Conservation (phyloP, 2,888 invertebrate genomes). For the Heliconius erato region DNA sequence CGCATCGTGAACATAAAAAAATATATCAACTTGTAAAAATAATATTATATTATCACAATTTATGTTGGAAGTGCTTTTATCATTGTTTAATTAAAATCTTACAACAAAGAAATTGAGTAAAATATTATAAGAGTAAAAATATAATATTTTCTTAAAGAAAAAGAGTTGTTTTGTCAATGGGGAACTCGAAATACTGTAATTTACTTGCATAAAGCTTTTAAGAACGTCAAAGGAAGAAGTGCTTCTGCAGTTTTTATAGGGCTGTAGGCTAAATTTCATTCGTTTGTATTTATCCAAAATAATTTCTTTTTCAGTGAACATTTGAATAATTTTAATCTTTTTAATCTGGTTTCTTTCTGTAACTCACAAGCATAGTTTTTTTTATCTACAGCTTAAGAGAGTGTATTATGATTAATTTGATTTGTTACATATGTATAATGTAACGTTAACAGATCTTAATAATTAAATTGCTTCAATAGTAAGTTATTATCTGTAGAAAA, state of each 20-base stretch:
- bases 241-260: slow-evolving; percentile 24
- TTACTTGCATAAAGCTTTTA: slow-evolving; percentile 31
- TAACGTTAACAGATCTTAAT: no score
- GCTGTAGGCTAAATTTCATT: slow-evolving; percentile 5
- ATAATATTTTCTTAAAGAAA: slow-evolving; percentile 16
- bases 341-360: neutral
- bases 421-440: no score
- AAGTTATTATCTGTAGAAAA: no score
- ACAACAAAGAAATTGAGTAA: slow-evolving; percentile 15
- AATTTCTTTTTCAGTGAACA: neutral
- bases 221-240: slow-evolving; percentile 25
- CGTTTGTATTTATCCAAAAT: slow-evolving; percentile 20
- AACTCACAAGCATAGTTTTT: neutral
- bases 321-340: neutral
- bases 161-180: slow-evolving; percentile 24
- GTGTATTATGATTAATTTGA: no score
- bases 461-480: no score
- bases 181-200: slow-evolving; percentile 21
- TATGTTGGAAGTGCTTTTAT: neutral
- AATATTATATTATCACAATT: neutral
- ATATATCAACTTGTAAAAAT: no score
- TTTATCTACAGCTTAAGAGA: no score
- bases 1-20: no score
- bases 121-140: neutral
- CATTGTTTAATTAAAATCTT: slow-evolving; percentile 4